Conservation (phyloP, 2,888 invertebrate genomes). For the Phengaris arion region DNA sequence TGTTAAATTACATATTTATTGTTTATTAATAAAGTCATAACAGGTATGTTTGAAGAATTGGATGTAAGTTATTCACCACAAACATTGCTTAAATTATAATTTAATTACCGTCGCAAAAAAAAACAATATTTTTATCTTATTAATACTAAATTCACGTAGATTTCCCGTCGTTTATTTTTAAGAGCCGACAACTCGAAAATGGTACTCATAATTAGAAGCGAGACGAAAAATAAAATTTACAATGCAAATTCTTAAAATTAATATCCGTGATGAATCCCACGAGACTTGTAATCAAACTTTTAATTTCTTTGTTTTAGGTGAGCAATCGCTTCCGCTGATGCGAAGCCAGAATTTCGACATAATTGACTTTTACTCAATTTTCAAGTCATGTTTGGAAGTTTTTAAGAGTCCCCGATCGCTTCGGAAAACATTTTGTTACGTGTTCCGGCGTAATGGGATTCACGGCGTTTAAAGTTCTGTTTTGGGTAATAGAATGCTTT, state of each 20-base stretch:
- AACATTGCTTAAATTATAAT: not conserved
- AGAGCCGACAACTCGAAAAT: constrained; percentile 43
- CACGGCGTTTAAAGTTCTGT: constrained; percentile 26
- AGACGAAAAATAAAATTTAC: constrained; percentile 63
- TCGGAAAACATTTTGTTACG: constrained; percentile 30
- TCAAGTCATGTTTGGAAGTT: constrained; percentile 31
- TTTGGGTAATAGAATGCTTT: constrained; percentile 25
- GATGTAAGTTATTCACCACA: too few relatives aligned
- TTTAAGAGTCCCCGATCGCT: constrained; percentile 21
- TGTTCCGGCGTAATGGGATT: constrained; percentile 28
- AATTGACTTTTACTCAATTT: constrained; percentile 33
- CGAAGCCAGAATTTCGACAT: constrained; percentile 22
- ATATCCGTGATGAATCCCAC: constrained; percentile 62
- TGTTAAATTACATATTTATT: not conserved
- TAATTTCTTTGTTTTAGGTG: constrained; percentile 46
- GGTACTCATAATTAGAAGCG: constrained; percentile 54
- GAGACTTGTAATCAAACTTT: constrained; percentile 56
- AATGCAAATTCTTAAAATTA: constrained; percentile 62
- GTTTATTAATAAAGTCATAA: too few relatives aligned
- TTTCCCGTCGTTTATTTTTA: constrained; percentile 2
- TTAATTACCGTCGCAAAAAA: not conserved
- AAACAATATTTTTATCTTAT: constrained; percentile 10
- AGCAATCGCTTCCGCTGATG: constrained; percentile 33
- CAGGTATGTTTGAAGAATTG: too few relatives aligned
- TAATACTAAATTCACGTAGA: not conserved